Conservation (phyloP, 2,113 vertebrate genomes). For the Apteryx owenii region DNA sequence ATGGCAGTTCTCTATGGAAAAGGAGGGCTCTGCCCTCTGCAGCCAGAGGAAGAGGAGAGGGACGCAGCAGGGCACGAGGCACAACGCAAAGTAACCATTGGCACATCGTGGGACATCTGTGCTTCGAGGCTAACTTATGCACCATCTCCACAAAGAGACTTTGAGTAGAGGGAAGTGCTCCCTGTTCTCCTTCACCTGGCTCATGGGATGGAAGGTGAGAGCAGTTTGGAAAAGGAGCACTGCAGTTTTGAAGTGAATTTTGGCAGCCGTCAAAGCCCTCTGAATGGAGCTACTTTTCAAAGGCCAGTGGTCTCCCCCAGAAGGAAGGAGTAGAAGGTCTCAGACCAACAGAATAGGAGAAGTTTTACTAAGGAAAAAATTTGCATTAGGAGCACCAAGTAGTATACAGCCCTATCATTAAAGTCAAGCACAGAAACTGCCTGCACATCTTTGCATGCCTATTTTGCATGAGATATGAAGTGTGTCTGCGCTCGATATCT, state of each 20-base stretch:
- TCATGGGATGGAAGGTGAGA: not conserved
- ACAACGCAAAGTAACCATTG: not conserved
- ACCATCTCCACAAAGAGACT: not conserved
- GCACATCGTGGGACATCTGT: not conserved
- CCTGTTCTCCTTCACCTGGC: not conserved
- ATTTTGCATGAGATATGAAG: not conserved
- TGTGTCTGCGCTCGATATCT: not conserved
- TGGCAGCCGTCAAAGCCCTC: not conserved
- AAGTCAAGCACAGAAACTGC: not conserved
- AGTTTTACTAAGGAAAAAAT: not conserved
- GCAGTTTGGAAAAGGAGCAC: not conserved
- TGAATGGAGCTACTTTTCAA: not conserved
- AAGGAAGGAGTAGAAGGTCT: not conserved
- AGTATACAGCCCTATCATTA: not conserved
- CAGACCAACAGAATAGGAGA: not conserved
- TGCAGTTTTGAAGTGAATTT: not conserved
- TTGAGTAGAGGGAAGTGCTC: not conserved
- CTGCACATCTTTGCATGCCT: accelerated
- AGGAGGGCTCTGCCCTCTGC: not conserved
- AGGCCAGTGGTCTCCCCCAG: not conserved
- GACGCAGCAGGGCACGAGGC: not conserved
- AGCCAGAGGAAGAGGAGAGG: not conserved
- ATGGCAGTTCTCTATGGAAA: not conserved
- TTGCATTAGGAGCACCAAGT: not conserved
- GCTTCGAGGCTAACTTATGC: not conserved